These are phyloP conservation scores for Falco cherrug DNA, from an alignment of 2,797 vertebrate species.

Conservation along the genomic window DNA sequence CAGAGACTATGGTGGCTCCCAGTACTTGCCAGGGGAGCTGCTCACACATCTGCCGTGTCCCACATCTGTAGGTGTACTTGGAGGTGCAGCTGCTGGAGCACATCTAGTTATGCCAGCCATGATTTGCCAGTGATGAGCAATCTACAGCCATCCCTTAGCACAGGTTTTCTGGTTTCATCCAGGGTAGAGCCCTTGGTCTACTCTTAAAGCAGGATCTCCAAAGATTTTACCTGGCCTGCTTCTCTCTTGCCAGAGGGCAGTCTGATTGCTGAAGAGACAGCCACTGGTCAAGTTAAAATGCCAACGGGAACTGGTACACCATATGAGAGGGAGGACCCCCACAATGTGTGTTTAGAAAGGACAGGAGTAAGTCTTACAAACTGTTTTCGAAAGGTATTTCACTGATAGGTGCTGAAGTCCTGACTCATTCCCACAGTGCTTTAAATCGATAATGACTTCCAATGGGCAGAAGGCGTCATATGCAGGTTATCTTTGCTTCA, in stretches of 20 bases:
- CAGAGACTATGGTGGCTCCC: background rate
- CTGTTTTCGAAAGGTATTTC: background rate
- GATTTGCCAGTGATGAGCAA: background rate
- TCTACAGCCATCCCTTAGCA: background rate
- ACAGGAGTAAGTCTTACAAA: background rate
- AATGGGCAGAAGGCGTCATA: background rate
- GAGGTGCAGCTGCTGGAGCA: background rate
- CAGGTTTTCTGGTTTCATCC: background rate
- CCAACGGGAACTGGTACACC: accelerated
- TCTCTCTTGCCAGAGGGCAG: background rate
- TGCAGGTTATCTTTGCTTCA: background rate
- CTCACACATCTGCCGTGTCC: background rate
- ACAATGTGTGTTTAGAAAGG: background rate
- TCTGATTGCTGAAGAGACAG: background rate
- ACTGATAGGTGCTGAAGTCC: background rate
- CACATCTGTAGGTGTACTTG: background rate
- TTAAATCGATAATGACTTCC: background rate
- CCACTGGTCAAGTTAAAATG: background rate
- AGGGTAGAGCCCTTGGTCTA: background rate
- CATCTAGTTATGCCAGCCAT: background rate
- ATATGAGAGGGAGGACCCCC: accelerated
- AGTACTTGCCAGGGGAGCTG: background rate
- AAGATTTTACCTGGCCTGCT: background rate
- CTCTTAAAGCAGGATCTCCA: background rate
- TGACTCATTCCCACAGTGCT: background rate